Percentiles rank a stretch among this genome's conserved stretches.
phyloP scores from a whole-genome alignment of 2,797 vertebrate genomes.

The Sebastes matsubarae region DNA sequence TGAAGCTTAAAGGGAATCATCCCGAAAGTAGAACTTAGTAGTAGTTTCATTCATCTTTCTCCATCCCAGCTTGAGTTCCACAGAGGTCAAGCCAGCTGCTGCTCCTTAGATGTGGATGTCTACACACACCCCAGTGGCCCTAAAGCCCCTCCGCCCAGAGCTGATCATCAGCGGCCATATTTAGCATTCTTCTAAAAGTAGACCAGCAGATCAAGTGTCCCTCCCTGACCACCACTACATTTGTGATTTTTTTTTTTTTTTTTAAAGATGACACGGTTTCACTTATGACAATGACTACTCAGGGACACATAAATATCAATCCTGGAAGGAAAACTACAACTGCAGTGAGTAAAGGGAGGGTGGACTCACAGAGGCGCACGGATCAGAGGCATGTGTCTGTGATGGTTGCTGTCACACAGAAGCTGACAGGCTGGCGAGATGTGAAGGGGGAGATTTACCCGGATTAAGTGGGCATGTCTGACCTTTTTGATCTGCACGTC shows the following conservation, averaged over 20 bases:
- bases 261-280: slow-evolving; percentile 31
- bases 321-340: slow-evolving; percentile 21
- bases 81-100: slow-evolving; percentile 58
- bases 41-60: slow-evolving; percentile 48
- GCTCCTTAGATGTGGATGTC: slow-evolving; percentile 51
- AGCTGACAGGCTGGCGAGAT: slow-evolving; percentile 77
- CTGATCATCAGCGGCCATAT: slow-evolving; percentile 52
- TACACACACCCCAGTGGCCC: slow-evolving; percentile 31
- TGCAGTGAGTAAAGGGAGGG: neutral
- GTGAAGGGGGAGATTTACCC: slow-evolving; percentile 74
- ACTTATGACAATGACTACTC: slow-evolving; percentile 20
- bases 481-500: slow-evolving; percentile 79
- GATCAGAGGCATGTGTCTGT: slow-evolving; percentile 71
- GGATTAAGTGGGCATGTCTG: slow-evolving; percentile 82
- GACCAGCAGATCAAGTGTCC: slow-evolving; percentile 44
- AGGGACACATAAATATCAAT: slow-evolving; percentile 4
- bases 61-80: slow-evolving; percentile 19
- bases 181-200: slow-evolving; percentile 69
- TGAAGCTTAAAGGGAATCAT: neutral
- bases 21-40: neutral
- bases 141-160: slow-evolving; percentile 24
- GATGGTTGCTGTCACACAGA: slow-evolving; percentile 77
- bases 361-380: neutral
- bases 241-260: neutral
- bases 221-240: neutral